These are phyloP conservation scores for Enteromius viviparus DNA, from an alignment of 2,797 vertebrate species.

Conservation along the genomic window DNA sequence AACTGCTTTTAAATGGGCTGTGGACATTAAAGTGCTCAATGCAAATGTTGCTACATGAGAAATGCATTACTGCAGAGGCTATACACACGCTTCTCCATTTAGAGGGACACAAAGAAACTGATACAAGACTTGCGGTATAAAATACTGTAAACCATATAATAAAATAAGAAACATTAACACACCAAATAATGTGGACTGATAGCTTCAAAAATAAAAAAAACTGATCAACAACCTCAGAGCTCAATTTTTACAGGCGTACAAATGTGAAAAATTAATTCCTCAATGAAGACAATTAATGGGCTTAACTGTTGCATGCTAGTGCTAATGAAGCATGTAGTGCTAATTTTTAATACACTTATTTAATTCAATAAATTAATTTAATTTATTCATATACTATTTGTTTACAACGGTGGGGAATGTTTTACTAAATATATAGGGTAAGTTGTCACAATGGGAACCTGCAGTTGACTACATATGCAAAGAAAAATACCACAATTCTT, in stretches of 20 bases:
- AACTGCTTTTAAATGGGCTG: constrained; percentile 31
- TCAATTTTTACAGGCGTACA: neutral
- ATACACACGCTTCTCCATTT: neutral
- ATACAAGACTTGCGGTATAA: neutral
- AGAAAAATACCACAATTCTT: neutral
- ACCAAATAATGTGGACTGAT: neutral
- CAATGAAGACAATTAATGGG: neutral
- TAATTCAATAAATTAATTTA: neutral
- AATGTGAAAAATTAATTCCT: neutral
- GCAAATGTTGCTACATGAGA: constrained; percentile 21
- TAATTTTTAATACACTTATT: neutral
- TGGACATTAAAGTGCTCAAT: constrained; percentile 28
- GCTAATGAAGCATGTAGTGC: neutral
- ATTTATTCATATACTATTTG: neutral
- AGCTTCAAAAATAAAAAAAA: neutral
- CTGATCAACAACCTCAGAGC: neutral
- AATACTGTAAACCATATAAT: neutral
- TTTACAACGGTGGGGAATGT: neutral
- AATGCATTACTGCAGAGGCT: constrained; percentile 16
- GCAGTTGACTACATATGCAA: neutral
- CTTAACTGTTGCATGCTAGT: neutral
- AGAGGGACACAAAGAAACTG: constrained; percentile 7
- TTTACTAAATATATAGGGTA: neutral
- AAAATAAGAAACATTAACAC: neutral
- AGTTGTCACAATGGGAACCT: neutral